Conservation (phyloP, 2,113 vertebrate genomes). For the Bettongia penicillata region DNA sequence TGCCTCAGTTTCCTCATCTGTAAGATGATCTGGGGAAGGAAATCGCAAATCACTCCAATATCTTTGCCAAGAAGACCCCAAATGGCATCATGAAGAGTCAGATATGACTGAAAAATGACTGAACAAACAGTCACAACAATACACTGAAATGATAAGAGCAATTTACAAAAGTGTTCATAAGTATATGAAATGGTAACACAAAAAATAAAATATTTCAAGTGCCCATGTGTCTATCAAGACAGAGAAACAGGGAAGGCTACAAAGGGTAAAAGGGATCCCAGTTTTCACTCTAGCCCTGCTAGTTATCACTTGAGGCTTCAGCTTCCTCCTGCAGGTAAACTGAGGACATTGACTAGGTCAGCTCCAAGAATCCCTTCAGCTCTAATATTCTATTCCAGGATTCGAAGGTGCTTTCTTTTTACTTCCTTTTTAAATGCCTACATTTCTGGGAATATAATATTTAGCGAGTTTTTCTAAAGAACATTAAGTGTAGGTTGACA, state of each 20-base stretch:
- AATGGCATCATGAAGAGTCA: no score
- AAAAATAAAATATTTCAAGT: conserved; percentile 22
- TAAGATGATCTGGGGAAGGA: not conserved
- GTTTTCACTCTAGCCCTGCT: not conserved
- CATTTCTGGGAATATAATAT: not conserved
- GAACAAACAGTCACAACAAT: no score
- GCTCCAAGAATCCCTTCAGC: not conserved
- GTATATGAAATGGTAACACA: not conserved
- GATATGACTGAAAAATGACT: no score
- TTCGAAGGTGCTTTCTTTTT: not conserved
- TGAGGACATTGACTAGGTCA: not conserved
- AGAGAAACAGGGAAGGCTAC: not conserved
- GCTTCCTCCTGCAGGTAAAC: not conserved
- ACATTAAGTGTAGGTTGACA: not conserved
- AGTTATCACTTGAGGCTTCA: not conserved
- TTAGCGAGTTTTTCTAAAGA: not conserved
- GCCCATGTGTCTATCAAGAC: not conserved
- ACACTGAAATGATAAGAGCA: no score
- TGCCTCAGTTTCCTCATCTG: not conserved
- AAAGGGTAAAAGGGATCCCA: not conserved
- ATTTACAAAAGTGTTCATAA: not conserved
- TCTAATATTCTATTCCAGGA: not conserved
- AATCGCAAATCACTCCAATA: not conserved
- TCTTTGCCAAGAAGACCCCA: no score
- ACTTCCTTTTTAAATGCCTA: not conserved